A percentile compares a stretch with the other conserved stretches of the same genome.
phyloP scores from a whole-genome alignment of 53 echinoderm and acorn worm genomes.

The Hippasteria phrygiana region DNA sequence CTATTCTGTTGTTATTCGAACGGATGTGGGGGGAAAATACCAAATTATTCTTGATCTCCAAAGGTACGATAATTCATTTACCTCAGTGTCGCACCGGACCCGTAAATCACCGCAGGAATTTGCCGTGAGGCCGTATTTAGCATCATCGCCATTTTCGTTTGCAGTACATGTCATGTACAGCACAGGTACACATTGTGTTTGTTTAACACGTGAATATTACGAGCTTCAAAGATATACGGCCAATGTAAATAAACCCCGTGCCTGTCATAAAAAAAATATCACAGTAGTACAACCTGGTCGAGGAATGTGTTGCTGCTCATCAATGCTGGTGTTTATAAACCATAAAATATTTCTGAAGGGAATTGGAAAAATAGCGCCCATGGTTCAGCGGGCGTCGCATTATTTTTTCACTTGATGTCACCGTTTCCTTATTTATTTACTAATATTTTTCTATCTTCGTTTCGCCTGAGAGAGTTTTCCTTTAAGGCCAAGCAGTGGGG shows the following conservation, averaged over 20 bases:
- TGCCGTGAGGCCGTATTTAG: background rate
- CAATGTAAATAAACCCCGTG: slow-evolving; percentile 48
- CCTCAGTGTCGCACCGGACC: background rate
- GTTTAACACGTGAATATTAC: slow-evolving; percentile 54
- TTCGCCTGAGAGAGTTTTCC: background rate
- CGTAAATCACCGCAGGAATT: slow-evolving; percentile 14
- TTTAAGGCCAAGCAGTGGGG: background rate
- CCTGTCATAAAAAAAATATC: slow-evolving; percentile 56
- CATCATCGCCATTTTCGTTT: slow-evolving; percentile 11
- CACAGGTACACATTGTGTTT: slow-evolving; percentile 39
- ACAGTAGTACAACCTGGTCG: slow-evolving; percentile 23
- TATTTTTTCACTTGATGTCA: background rate
- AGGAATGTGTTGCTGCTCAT: slow-evolving; percentile 61
- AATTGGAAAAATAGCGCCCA: slow-evolving; percentile 19
- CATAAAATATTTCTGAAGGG: slow-evolving; percentile 46
- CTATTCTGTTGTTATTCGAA: slow-evolving; percentile 6
- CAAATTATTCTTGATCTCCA: background rate
- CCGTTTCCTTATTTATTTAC: slow-evolving; percentile 40
- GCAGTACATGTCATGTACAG: background rate
- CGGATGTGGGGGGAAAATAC: background rate
- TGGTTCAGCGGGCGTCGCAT: slow-evolving; percentile 29
- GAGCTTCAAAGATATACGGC: slow-evolving; percentile 60
- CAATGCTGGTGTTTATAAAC: slow-evolving; percentile 50
- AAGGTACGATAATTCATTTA: slow-evolving; percentile 31
- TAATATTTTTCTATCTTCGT: slow-evolving; percentile 52